Base-by-base conservation (phyloP, 2,113 vertebrate genomes). In the Ochotona princeps region DNA sequence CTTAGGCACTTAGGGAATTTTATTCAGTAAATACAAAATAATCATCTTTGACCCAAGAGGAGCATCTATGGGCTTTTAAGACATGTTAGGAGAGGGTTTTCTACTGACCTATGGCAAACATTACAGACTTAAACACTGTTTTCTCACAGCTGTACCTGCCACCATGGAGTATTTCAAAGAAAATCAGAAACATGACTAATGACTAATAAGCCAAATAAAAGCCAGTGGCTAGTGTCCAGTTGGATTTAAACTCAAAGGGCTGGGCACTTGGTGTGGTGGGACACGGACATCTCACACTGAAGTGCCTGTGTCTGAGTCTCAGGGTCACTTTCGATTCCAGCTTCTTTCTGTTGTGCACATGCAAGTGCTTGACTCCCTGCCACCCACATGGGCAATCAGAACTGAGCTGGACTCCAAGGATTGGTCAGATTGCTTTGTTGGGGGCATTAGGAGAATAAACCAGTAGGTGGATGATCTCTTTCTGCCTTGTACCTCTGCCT, bases 1-100 rank as follows among this genome's bases (percentile, higher is more conserved):
- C 57, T 94, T 93, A 95, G 89, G 91, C 96, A 96, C 95, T 95
- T 96, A 96, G 30, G 66, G 57, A 73, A 81, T 91, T 89, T 87
- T 90, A 94, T 81, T 95, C 89, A 89, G 91, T 69, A 94, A 85
- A 30, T 91, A 80, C 28, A 61, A 82, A 89, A 78, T 87, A 92
- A 95, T 92, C 94, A 63, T 84, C 80, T 91, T 72, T 96, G 93
- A 97, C 96, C 91, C 35, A 83, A 49, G 89, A 81, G 49, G 73
- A 78, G 67, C 18, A 32, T 89, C 78, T 47, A 86, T 11, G 87
- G 83, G 83, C 91, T 94, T 96, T 96, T 95, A 96, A 95, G 92
- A 91, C 79, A 95, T 80, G 66, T 63, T 90, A 83, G 80, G 79
- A 93, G 1, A 69, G 66, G 30, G n/a, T 69, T 93, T 89, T 95